Base-by-base conservation (phyloP, 2,797 vertebrate genomes). In the Cyprinella venusta region DNA sequence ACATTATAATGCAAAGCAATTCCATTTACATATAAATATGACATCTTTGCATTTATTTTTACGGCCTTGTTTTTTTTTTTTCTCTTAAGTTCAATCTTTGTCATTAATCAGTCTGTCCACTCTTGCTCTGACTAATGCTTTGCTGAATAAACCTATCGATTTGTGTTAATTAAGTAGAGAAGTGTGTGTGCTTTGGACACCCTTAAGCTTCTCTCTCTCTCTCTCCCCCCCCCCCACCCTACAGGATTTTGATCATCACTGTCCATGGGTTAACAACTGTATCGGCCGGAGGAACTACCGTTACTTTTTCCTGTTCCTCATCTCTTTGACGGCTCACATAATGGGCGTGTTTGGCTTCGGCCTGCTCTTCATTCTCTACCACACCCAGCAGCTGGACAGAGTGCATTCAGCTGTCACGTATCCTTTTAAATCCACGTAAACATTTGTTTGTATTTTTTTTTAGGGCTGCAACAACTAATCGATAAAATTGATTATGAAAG, bases 201-300 rank as follows among this genome's bases (percentile, higher is more conserved):
- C 21, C 9, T 48, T 63, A 59, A 26, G 18, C 30, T 24, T 8
- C 2, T 19, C 50, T 19, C 18, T 19, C 2, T 8, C 50, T 19
- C 6, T 19, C 18, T 18, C 16, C 86, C 30, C 36, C 0, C 38
- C 18, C 7, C 16, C 86, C 30, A 30, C 0, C 38, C 1, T 0
- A 3, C 91, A 99, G 98, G 98, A 99, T 89, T 99, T 99, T 36
- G 98, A 99, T 90, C 98, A 99, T 85, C 98, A 99, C 92, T 99
- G 98, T 88, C 98, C 98, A 0, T 99, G 98, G 98, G 97, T 98
- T 86, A 99, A 99, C 93, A 99, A 99, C 94, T 99, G 97, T 91
- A 98, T 99, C 0, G 98, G 97, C 84, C 94, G 97, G 82, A 95
- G 98, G 88, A 99, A 99, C 88, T 99, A 99, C 93, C 97, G 98